Conservation (phyloP, 2,888 invertebrate genomes). For the Watsonalla binaria region DNA sequence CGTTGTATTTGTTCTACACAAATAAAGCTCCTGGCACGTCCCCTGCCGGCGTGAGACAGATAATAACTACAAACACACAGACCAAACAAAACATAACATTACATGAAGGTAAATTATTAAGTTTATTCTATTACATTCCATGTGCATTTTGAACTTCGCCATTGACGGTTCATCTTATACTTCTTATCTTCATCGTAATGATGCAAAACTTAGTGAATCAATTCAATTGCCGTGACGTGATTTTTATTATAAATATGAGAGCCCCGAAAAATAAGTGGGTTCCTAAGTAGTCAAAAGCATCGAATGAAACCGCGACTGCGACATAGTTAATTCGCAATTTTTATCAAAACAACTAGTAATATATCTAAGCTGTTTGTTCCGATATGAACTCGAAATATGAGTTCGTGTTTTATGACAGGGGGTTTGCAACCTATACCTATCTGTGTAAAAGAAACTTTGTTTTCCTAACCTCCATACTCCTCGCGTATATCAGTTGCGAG, state of each 20-base stretch:
- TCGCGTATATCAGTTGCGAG: conserved; percentile 57
- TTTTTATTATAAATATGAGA: too few relatives aligned
- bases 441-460: conserved; percentile 58
- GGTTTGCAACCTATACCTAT: conserved; percentile 43
- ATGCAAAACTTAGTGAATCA: too few relatives aligned
- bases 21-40: conserved; percentile 59
- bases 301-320: too few relatives aligned
- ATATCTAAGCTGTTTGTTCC: conserved; percentile 23
- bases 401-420: conserved; percentile 23
- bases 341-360: conserved; percentile 18
- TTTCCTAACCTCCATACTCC: conserved; percentile 72
- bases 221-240: too few relatives aligned
- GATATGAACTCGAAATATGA: conserved; percentile 19
- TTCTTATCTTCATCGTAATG: too few relatives aligned
- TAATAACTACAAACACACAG: conserved; percentile 44
- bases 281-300: too few relatives aligned
- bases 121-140: neutral
- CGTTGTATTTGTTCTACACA: conserved; percentile 62
- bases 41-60: conserved; percentile 44
- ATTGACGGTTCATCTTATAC: too few relatives aligned
- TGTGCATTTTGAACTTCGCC: neutral
- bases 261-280: too few relatives aligned
- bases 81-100: conserved; percentile 29
- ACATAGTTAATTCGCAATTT: conserved; percentile 19
- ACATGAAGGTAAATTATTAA: neutral